Evolutionary conservation across 2,797 vertebrate genomes (phyloP).

Genomic region (Sebastes trivittatus): DNA sequence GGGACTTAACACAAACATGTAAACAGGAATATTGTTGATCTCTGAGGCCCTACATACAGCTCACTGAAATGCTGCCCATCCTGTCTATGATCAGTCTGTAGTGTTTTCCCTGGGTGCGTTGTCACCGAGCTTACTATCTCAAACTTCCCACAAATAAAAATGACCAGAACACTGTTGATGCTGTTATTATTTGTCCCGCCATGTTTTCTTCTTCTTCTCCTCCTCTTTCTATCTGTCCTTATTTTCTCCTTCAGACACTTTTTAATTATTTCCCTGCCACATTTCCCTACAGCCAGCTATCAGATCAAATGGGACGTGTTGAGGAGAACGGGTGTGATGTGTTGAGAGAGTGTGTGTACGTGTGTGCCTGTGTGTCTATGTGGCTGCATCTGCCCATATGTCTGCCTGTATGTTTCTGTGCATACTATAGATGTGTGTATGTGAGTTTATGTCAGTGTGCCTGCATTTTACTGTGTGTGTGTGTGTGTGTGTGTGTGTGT

Average conservation of each 20-base stretch:
- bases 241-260: constrained; percentile 55
- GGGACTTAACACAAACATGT: background rate
- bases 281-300: constrained; percentile 47
- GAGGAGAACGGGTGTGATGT: constrained; percentile 55
- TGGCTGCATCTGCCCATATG: background rate
- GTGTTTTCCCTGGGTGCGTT: background rate
- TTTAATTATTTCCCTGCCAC: constrained; percentile 63
- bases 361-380: background rate
- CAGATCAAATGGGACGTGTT: constrained; percentile 67
- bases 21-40: background rate
- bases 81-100: background rate
- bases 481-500: background rate
- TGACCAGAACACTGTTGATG: background rate
- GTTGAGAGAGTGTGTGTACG: background rate
- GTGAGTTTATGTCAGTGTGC: background rate
- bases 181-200: constrained; percentile 14
- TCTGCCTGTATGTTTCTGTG: background rate
- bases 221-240: constrained; percentile 20
- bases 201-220: constrained; percentile 24
- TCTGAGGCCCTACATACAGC: background rate
- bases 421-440: background rate
- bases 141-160: constrained; percentile 3
- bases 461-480: background rate
- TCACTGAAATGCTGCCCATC: background rate
- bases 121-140: constrained; percentile 1